These are phyloP conservation scores for Hypsibius dujardini DNA, from an alignment of 1,140 invertebrate species.

Conservation along the genomic window DNA sequence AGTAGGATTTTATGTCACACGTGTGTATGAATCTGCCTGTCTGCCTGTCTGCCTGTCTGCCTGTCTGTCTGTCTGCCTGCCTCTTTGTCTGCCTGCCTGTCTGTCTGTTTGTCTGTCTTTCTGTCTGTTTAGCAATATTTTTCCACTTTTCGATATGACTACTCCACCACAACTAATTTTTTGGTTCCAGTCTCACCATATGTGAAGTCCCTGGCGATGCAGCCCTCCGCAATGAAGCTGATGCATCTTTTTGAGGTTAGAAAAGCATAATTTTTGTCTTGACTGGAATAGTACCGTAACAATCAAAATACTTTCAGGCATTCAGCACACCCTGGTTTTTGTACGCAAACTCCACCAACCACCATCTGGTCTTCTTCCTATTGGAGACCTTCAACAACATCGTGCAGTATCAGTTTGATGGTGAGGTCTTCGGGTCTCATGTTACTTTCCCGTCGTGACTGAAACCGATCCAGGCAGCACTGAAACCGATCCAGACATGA, in stretches of 20 bases:
- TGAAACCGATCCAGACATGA: no score
- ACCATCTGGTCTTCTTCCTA: constrained; percentile 94
- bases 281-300: constrained; percentile 15
- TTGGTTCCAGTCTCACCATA: constrained; percentile 73
- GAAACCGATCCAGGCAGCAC: no score
- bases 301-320: constrained; percentile 37
- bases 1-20: no score
- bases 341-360: constrained; percentile 82
- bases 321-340: constrained; percentile 98
- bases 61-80: no score
- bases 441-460: neutral
- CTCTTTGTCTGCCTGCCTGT: no score
- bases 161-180: constrained; percentile 22
- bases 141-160: constrained; percentile 14
- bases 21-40: no score
- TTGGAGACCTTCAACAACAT: constrained; percentile 99
- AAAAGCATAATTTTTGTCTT: constrained; percentile 5
- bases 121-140: constrained; percentile 18
- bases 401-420: constrained; percentile 99
- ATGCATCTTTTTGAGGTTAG: constrained; percentile 74
- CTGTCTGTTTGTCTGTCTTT: no score
- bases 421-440: constrained; percentile 37
- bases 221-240: constrained; percentile 94
- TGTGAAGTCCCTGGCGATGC: constrained; percentile 91
- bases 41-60: no score